Base-by-base conservation (phyloP, 2,797 vertebrate genomes). In the Rhynchotus rufescens region DNA sequence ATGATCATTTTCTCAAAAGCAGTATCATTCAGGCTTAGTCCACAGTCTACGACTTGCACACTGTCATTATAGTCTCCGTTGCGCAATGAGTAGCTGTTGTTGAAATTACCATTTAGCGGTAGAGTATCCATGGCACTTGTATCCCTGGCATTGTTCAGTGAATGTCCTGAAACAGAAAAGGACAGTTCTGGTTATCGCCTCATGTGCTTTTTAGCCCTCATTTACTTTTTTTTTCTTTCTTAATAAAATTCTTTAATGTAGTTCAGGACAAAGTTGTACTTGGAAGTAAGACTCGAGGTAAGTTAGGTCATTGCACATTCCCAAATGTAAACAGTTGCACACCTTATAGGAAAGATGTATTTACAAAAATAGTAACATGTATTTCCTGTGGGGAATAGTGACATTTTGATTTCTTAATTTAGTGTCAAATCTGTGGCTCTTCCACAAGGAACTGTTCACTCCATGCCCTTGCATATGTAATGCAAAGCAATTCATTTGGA, bases 91-190 rank as follows among this genome's bases (percentile, higher is more conserved):
- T 99, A 99, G 98, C 99, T 99, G 97, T 99, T 99, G 98, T 99
- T 99, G 98, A 99, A 99, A 97, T 99, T 99, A 99, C 99, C 99
- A 99, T 99, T 99, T 99, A 99, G 99, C 98, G 99, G 99, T 98
- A 99, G 99, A 98, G 99, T 99, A 98, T 99, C 99, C 99, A 99
- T 99, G 98, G 99, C 99, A 99, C 99, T 99, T 98, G 98, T 98
- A 98, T 99, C 99, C 99, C 99, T 99, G 98, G 98, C 98, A 98
- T 98, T 99, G 99, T 98, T 99, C 99, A 99, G 98, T 98, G 99
- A 99, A 98, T 99, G 99, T 98, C 99, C 99, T 99, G 98, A 45
- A 98, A 99, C 30, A 96, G 98, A 97, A 98, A 97, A 98, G 94
- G 89, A 45, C 96, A 91, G 17, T 38, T 34, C 80, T 59, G 95